Evolutionary conservation across 23 tunicate genomes (phyloP), one percentile per base, ranked within the genome.

Genomic region (Trididemnum nubilum): DNA sequence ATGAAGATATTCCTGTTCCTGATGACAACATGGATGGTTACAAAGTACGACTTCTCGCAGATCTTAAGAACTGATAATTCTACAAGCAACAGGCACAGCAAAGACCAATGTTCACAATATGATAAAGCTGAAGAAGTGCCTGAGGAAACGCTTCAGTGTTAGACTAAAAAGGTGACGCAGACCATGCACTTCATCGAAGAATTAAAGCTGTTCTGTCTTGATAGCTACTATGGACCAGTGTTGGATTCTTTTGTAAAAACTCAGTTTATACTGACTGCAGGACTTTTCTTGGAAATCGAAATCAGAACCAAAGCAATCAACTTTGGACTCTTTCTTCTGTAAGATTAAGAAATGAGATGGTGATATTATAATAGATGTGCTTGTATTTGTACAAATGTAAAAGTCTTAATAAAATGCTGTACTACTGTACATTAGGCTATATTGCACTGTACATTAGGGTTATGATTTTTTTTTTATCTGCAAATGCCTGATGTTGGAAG

Each of bases 201-300:
- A 49, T 49, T 49, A 18, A 49, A 49, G 18, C 57, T 49, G 57
- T 49, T 49, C 57, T 49, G 57, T 49, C 57, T 49, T 49, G 57
- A 49, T 49, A 49, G 57, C 18, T 18, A 18, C 57, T 49, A 18
- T 9, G 18, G 18, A 12, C 18, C 18, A 12, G n/a, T n/a, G n/a
- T n/a, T n/a, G n/a, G n/a, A n/a, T n/a, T n/a, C n/a, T n/a, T n/a
- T n/a, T n/a, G n/a, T 49, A 12, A 63, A 63, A 63, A 63, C 69
- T 63, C 69, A 63, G 23, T 63, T 63, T 23, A 63, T 4, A n/a
- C n/a, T n/a, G n/a, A 63, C 28, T 63, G 69, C 27, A 63, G 69
- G 69, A 63, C 69, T 63, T 28, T 63, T 63, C 69, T 15, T 63
- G 69, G 69, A 63, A 63, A 63, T 63, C 28, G 69, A 21, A 63